Evolutionary conservation across 2,113 vertebrate species (phyloP), one percentile per base, ranked within the genome.

Genomic region (Rhinichthys klamathensis): DNA sequence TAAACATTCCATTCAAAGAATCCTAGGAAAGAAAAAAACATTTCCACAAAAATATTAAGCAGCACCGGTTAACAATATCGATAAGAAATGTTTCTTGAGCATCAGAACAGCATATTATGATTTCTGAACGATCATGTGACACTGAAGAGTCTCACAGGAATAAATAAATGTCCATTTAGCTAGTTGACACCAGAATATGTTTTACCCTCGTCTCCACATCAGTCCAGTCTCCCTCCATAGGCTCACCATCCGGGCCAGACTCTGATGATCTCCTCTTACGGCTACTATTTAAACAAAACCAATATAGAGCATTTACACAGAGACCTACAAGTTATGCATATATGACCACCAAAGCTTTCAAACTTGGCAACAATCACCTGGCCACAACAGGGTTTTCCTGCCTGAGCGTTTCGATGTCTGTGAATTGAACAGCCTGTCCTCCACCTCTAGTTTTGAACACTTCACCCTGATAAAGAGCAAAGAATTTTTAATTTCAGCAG

Each of bases 381-480:
- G 92, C 93, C 82, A 91, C 92, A 0, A 92, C 91, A 38, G 97
- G 93, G 8, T 94, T 94, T 91, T 98, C 95, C 85, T 99, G 97
- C 83, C 92, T 97, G 63, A 99, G 93, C 0, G 96, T 99, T 92
- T 99, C 98, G 0, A 99, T 95, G 81, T 99, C 97, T 0, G 98
- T 99, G 93, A 99, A 99, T 85, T 99, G 97, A 83, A 99, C 97
- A 0, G 97, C 90, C 88, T 99, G 98, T 83, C 98, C 98, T 0
- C 97, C 98, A 0, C 98, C 96, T 85, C 97, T 92, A 51, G 98
- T 99, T 90, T 96, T 96, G 82, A 94, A 97, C n/a, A 99, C 97
- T 0, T 99, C 97, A 2, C 97, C 98, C 98, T 98, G 87, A 84
- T 85, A 69, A 75, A 78, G 67, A 72, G 74, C 13, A n/a, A 86